These are phyloP conservation scores for Kradibia gibbosae DNA, from an alignment of 1,140 invertebrate genomes.

Conservation along the genomic window DNA sequence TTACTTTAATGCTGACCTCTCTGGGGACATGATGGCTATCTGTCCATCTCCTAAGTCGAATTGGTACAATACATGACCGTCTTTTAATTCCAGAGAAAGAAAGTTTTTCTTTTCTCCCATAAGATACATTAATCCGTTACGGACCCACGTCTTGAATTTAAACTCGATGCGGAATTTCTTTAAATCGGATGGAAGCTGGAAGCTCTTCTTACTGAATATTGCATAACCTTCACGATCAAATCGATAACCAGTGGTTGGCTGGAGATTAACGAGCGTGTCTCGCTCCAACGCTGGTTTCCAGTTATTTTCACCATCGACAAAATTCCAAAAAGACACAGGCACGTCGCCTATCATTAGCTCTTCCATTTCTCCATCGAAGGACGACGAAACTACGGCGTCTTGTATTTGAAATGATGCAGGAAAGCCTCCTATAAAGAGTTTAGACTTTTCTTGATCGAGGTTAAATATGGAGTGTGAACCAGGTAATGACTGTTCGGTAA, in stretches of 20 bases:
- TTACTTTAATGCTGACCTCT: slow-evolving; percentile 56
- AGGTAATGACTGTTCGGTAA: slow-evolving; percentile 76
- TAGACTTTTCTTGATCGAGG: slow-evolving; percentile 87
- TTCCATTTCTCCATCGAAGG: slow-evolving; percentile 92
- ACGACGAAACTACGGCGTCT: slow-evolving; percentile 78
- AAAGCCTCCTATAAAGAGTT: slow-evolving; percentile 92
- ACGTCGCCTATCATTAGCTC: slow-evolving; percentile 91
- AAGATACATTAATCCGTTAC: slow-evolving; percentile 90
- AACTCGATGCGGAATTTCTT: slow-evolving; percentile 77
- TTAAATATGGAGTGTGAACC: slow-evolving; percentile 89
- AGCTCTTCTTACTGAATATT: slow-evolving; percentile 76
- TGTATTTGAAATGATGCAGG: slow-evolving; percentile 82
- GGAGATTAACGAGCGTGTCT: slow-evolving; percentile 77
- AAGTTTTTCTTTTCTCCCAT: slow-evolving; percentile 84
- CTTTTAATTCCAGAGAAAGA: slow-evolving; percentile 86
- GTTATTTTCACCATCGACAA: slow-evolving; percentile 85
- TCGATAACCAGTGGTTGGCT: slow-evolving; percentile 80
- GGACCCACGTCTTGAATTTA: slow-evolving; percentile 89
- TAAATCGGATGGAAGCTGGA: slow-evolving; percentile 74
- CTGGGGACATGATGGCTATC: slow-evolving; percentile 73
- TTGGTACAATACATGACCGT: slow-evolving; percentile 83
- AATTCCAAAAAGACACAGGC: slow-evolving; percentile 96
- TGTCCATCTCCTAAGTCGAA: slow-evolving; percentile 80
- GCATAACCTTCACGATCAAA: slow-evolving; percentile 92
- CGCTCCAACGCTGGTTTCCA: slow-evolving; percentile 82